Conservation (phyloP, 1,140 invertebrate species). For the Protaetia brevitarsis region DNA sequence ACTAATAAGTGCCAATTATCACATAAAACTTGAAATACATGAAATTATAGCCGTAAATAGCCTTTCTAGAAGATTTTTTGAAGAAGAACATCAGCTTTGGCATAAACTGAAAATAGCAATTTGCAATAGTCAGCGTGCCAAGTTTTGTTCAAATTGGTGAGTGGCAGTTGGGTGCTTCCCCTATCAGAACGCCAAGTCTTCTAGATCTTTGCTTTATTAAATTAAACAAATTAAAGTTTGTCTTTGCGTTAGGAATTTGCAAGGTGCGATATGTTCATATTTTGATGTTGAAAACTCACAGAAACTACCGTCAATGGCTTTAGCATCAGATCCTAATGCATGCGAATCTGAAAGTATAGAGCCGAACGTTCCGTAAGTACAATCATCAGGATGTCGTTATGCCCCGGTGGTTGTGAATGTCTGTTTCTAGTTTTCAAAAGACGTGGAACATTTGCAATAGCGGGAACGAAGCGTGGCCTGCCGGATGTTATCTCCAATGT, state of each 20-base stretch:
- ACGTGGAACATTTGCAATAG: slow-evolving; percentile 79
- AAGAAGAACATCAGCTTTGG: too few relatives aligned
- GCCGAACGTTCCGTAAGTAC: slow-evolving; percentile 60
- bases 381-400: too few relatives aligned
- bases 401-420: slow-evolving; percentile 10
- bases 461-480: slow-evolving; percentile 75
- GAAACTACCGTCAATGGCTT: slow-evolving; percentile 71
- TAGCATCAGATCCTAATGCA: slow-evolving; percentile 74
- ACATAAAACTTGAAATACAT: too few relatives aligned
- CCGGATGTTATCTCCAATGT: slow-evolving; percentile 69
- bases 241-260: slow-evolving; percentile 94
- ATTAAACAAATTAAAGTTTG: slow-evolving; percentile 30
- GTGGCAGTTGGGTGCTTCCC: too few relatives aligned
- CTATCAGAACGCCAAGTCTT: too few relatives aligned
- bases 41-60: too few relatives aligned
- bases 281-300: slow-evolving; percentile 75
- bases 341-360: slow-evolving; percentile 72
- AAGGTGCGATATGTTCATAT: slow-evolving; percentile 92
- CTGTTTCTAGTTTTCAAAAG: slow-evolving; percentile 64
- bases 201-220: too few relatives aligned
- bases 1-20: too few relatives aligned
- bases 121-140: too few relatives aligned
- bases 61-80: too few relatives aligned
- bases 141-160: too few relatives aligned
- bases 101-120: too few relatives aligned